Percentiles rank a stretch among this genome's conserved stretches.
Evolutionary conservation across 1,140 invertebrate species (phyloP).

Genomic region (Panagrolaimus sp.): DNA sequence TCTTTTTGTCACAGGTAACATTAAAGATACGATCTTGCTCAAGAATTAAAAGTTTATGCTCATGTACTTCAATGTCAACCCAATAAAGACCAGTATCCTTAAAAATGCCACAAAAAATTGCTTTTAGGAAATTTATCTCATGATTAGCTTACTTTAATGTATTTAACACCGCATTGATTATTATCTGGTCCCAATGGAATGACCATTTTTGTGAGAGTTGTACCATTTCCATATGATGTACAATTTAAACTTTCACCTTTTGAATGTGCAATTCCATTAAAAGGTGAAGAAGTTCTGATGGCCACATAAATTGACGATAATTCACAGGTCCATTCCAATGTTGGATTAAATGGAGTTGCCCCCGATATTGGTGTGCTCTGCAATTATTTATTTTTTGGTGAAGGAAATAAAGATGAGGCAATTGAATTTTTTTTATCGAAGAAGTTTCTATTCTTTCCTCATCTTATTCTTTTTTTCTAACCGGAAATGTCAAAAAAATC

Average conservation of each 20-base stretch:
- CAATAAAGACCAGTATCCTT: background rate
- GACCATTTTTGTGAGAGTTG: background rate
- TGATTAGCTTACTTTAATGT: background rate
- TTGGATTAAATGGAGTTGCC: background rate
- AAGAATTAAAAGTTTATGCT: slow-evolving; percentile 8
- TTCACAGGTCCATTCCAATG: slow-evolving; percentile 13
- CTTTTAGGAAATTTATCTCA: background rate
- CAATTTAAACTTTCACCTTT: background rate
- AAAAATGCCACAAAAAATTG: background rate
- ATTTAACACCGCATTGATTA: background rate
- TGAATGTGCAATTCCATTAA: slow-evolving; percentile 7
- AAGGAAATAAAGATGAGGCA: too few species aligned
- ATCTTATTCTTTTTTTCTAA: too few species aligned
- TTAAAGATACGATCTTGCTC: slow-evolving; percentile 9
- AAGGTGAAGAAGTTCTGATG: slow-evolving; percentile 5
- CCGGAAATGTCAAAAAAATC: too few species aligned
- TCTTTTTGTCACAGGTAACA: background rate
- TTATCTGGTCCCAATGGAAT: background rate
- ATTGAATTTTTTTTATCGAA: too few species aligned
- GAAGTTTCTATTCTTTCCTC: too few species aligned
- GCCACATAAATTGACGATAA: background rate
- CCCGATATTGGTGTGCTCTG: too few species aligned
- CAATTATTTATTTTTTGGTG: too few species aligned
- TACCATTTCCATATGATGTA: background rate
- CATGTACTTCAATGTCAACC: slow-evolving; percentile 3